These are phyloP conservation scores for Diadophis punctatus DNA, from an alignment of 2,113 vertebrate genomes.

Conservation along the genomic window DNA sequence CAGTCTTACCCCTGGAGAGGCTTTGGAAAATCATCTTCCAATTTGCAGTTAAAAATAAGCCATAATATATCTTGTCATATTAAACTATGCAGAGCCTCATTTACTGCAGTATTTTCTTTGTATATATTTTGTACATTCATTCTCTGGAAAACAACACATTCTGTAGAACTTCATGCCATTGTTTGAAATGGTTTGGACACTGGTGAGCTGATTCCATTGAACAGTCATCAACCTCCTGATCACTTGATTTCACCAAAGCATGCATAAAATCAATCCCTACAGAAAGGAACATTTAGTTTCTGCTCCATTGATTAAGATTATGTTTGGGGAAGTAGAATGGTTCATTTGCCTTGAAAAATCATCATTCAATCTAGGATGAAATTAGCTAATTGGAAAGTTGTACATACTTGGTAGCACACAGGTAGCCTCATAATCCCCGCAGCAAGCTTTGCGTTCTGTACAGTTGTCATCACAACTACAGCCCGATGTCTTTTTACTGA, in stretches of 20 bases:
- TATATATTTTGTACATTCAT: not conserved
- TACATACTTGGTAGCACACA: slow-evolving; percentile 70
- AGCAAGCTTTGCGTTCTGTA: slow-evolving; percentile 57
- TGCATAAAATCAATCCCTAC: not conserved
- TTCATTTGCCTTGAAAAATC: not conserved
- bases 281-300: not conserved
- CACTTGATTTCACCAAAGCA: not conserved
- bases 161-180: not conserved
- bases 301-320: not conserved
- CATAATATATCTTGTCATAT: not conserved
- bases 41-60: not conserved
- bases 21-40: not conserved
- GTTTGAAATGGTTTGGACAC: not conserved
- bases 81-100: not conserved
- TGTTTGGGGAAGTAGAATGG: not conserved
- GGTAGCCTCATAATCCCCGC: slow-evolving; percentile 69
- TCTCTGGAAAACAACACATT: not conserved
- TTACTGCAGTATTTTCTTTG: not conserved
- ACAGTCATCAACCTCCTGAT: not conserved
- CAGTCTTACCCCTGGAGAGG: not conserved
- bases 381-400: not conserved
- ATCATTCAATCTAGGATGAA: not conserved
- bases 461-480: slow-evolving; percentile 65
- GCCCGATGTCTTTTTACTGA: accelerated
- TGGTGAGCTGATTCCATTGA: not conserved